Evolutionary conservation across 1,140 invertebrate genomes (phyloP).

Genomic region (Leguminivora glycinivorella): DNA sequence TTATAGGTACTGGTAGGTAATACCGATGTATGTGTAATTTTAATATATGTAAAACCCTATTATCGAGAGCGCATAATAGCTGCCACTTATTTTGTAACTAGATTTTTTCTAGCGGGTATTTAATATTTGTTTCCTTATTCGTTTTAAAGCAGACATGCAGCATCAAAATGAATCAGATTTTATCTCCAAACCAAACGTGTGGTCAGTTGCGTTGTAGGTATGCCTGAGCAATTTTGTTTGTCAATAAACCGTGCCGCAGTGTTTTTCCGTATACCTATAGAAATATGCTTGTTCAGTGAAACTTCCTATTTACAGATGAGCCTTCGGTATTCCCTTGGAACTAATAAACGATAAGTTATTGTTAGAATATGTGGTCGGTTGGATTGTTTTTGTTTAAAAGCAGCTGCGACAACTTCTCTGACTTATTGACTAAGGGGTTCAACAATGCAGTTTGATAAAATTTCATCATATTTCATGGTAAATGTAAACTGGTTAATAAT

Average conservation of each 20-base stretch:
- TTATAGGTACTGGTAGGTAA: no score
- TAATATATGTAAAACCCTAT: no score
- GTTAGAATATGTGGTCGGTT: neutral
- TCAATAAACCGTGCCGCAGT: neutral
- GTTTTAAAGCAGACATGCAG: no score
- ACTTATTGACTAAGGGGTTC: neutral
- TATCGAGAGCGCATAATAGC: no score
- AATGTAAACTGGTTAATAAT: no score
- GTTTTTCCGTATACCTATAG: neutral
- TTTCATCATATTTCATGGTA: no score
- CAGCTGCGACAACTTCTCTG: neutral
- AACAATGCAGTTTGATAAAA: no score
- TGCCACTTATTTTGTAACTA: no score
- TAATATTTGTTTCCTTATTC: no score
- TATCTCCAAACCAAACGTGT: neutral
- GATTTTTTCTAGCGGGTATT: no score
- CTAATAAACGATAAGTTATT: neutral
- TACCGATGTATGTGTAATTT: no score
- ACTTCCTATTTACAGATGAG: neutral
- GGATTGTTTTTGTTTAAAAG: neutral
- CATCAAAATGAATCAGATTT: no score
- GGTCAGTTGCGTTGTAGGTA: neutral
- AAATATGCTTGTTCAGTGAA: neutral
- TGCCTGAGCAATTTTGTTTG: neutral
- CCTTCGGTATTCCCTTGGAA: neutral